Conservation (phyloP, 2,888 invertebrate species). For the Lithophane ornitopus region DNA sequence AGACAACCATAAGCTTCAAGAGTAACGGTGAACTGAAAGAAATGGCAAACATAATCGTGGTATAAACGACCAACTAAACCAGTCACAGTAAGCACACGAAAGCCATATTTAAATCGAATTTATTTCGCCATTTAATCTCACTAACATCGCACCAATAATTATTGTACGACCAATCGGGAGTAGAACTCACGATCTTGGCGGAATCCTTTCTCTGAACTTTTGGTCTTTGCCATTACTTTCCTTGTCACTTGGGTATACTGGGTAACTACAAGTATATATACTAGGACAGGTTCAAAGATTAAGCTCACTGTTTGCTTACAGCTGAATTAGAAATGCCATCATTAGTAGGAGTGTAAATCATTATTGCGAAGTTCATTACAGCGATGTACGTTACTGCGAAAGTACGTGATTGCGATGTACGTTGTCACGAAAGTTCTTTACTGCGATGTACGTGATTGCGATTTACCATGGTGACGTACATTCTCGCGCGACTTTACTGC, state of each 20-base stretch:
- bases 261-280: background rate
- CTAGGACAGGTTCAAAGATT: constrained; percentile 15
- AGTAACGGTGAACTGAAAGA: constrained; percentile 39
- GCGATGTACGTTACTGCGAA: too few species aligned
- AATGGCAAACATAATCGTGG: constrained; percentile 35
- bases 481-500: too few species aligned
- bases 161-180: constrained; percentile 59
- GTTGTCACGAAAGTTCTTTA: too few species aligned
- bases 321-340: background rate
- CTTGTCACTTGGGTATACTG: constrained; percentile 23
- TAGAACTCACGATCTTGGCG: constrained; percentile 56
- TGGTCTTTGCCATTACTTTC: constrained; percentile 59
- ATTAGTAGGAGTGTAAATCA: too few species aligned
- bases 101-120: constrained; percentile 59
- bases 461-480: too few species aligned
- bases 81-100: constrained; percentile 53
- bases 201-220: constrained; percentile 59
- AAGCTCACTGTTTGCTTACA: constrained; percentile 6
- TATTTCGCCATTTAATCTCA: constrained; percentile 60
- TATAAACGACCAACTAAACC: constrained; percentile 47
- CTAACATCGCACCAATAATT: constrained; percentile 52
- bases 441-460: too few species aligned
- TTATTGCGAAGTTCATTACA: too few species aligned
- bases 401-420: too few species aligned
- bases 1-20: constrained; percentile 17